Conservation (phyloP, 2,797 vertebrate species). For the Epinephelus coioides region DNA sequence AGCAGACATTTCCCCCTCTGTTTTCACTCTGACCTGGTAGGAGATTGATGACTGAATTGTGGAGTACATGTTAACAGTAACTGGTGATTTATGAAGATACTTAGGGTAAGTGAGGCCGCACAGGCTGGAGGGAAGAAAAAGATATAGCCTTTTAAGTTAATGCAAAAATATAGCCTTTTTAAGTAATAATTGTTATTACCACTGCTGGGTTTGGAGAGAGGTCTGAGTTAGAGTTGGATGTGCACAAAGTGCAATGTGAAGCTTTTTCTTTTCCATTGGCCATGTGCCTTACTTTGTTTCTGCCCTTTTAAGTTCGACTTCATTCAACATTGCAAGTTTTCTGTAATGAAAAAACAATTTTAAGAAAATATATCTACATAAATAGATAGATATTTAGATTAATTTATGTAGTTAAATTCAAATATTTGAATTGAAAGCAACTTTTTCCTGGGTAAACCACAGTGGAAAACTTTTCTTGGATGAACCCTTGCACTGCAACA, state of each 20-base stretch:
- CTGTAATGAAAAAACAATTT: neutral
- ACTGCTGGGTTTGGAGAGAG: constrained; percentile 71
- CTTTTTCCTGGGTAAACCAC: constrained; percentile 52
- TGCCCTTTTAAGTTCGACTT: constrained; percentile 50
- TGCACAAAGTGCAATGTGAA: constrained; percentile 62
- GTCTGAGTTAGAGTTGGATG: constrained; percentile 67
- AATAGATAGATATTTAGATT: neutral
- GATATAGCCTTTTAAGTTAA: constrained; percentile 96
- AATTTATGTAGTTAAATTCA: constrained; percentile 12
- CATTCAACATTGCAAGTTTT: constrained; percentile 26
- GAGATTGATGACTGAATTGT: constrained; percentile 95
- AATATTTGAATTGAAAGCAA: constrained; percentile 36
- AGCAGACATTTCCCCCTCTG: constrained; percentile 89
- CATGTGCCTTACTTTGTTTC: constrained; percentile 56
- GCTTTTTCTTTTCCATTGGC: constrained; percentile 69
- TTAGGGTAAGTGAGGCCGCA: constrained; percentile 98
- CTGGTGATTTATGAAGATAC: constrained; percentile 98
- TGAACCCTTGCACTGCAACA: constrained; percentile 83
- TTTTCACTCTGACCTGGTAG: constrained; percentile 89
- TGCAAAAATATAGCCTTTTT: constrained; percentile 92
- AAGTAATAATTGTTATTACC: constrained; percentile 90
- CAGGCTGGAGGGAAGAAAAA: constrained; percentile 90
- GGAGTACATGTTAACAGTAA: constrained; percentile 95
- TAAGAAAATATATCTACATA: neutral
- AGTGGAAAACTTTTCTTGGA: constrained; percentile 74